A percentile compares a stretch with the other conserved stretches of the same genome.
These are phyloP conservation scores for Bugulina stolonifera DNA, from an alignment of 2,888 invertebrate genomes.

Conservation along the genomic window DNA sequence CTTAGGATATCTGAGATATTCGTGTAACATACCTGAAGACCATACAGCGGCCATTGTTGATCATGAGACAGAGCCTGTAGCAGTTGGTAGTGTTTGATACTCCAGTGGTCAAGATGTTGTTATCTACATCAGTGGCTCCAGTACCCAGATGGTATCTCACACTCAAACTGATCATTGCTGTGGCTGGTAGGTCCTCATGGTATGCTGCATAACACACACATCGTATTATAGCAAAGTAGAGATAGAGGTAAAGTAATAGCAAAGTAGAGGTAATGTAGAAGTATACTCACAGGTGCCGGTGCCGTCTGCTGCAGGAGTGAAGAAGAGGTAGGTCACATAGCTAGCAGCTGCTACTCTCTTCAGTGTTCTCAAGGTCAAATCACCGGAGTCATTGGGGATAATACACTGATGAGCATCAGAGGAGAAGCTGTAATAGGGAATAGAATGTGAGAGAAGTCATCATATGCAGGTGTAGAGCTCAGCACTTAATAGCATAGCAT, in stretches of 20 bases:
- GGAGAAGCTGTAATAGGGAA: background rate
- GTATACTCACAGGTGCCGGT: background rate
- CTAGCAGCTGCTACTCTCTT: background rate
- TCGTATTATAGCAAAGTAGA: background rate
- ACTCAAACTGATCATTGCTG: background rate
- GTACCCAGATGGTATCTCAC: constrained; percentile 4
- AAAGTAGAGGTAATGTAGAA: too few relatives aligned
- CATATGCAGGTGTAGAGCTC: too few relatives aligned
- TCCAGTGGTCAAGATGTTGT: background rate
- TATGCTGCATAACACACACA: background rate
- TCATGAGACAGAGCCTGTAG: background rate
- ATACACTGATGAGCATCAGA: background rate
- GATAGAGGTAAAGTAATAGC: too few relatives aligned
- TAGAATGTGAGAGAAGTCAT: too few relatives aligned
- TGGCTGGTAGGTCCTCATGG: background rate
- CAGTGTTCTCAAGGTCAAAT: background rate
- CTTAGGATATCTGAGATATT: too few relatives aligned
- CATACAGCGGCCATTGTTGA: background rate
- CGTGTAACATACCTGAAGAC: constrained; percentile 17
- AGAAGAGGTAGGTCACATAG: background rate
- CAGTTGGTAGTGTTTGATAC: background rate
- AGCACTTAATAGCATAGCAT: too few relatives aligned
- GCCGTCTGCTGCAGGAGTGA: background rate
- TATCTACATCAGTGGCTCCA: background rate
- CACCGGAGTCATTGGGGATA: background rate